Conservation (phyloP, 2,797 vertebrate genomes). For the Muscicapa striata region DNA sequence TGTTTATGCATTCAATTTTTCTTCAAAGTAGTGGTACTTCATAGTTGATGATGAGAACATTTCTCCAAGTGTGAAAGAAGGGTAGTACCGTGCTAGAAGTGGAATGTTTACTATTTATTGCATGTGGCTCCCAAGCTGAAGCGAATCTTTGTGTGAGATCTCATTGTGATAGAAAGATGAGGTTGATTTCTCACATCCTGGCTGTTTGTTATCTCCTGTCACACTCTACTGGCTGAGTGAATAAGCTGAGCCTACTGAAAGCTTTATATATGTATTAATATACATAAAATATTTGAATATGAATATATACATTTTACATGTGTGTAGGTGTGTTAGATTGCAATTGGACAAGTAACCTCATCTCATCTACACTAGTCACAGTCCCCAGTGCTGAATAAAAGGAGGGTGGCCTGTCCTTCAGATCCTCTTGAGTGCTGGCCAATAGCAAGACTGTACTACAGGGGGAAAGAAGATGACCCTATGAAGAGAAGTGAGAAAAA, state of each 20-base stretch:
- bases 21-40: not conserved
- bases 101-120: not conserved
- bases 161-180: not conserved
- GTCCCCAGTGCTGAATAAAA: not conserved
- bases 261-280: not conserved
- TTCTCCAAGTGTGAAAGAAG: not conserved
- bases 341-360: not conserved
- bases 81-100: not conserved
- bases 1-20: not conserved
- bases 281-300: not conserved
- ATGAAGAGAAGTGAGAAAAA: not conserved
- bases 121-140: not conserved
- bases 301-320: not conserved
- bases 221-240: not conserved
- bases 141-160: not conserved
- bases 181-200: not conserved
- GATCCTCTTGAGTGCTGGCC: not conserved
- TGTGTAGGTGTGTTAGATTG: not conserved
- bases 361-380: not conserved
- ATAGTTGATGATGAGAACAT: not conserved
- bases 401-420: not conserved
- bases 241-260: not conserved
- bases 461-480: not conserved
- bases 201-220: not conserved
- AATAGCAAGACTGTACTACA: fast-evolving